Base-by-base conservation (phyloP, 2,888 invertebrate species). In the Eupeodes luniger region DNA sequence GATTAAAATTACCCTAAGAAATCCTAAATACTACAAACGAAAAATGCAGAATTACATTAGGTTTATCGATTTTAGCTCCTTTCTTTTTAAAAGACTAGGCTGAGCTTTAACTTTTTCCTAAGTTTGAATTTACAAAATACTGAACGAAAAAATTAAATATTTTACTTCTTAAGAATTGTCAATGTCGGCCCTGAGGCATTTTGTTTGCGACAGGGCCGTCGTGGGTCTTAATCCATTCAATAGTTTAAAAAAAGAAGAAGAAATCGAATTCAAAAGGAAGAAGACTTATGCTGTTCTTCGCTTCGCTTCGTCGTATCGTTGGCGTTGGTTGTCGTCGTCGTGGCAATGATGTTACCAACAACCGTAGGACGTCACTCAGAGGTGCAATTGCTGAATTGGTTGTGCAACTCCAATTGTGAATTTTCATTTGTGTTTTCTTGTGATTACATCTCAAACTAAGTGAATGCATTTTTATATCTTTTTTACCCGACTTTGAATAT, bases 351-450 rank as follows among this genome's bases (percentile, higher is more conserved):
- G 81, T 81, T 81, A 78, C 64, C 78, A 85, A 85, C 74, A 64
- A 61, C 81, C 66, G 76, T 83, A 78, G 78, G 85, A 88, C 83
- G 88, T 85, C 88, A 85, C 85, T 89, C 88, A 89, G 85, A 89
- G 85, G 88, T 79, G 88, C 88, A 85, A 85, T 85, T 66, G 85
- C 70, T 78, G 85, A 85, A 85, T 88, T 88, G 84, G 81, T 89
- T 89, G 88, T 89, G 88, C 81, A 89, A 89, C 88, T 81, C 51
- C 85, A 81, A 85, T 81, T 85, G 81, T 74, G 55, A 51, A 74
- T 81, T 72, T 40, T 82, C 62, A 53, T 81, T 61, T 14, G 47
- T 77, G 77, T 66, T 75, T 74, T 76, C 61, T 64, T 57, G 78
- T 55, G 59, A 84, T 76, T 84, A 70, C 76, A 84, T 80, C 72